Conservation (phyloP, 2,888 invertebrate species). For the Morpho deidamia region DNA sequence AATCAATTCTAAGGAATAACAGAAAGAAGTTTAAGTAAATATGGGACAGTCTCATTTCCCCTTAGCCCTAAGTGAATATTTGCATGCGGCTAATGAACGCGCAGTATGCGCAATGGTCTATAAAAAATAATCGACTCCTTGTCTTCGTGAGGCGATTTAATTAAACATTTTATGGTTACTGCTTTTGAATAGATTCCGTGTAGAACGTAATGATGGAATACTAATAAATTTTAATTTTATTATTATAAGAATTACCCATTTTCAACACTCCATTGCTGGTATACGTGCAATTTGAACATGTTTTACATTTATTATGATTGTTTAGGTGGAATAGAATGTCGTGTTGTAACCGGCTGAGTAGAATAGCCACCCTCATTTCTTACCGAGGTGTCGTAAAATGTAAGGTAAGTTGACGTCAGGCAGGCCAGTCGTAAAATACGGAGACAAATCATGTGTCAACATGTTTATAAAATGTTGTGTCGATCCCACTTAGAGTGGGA, state of each 20-base stretch:
- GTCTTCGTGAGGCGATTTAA: conserved; percentile 46
- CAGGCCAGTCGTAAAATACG: too few species aligned
- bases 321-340: too few species aligned
- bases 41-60: conserved; percentile 47
- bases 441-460: too few species aligned
- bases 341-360: too few species aligned
- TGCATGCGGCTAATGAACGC: conserved; percentile 57
- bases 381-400: too few species aligned
- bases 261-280: not conserved
- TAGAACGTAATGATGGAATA: conserved; percentile 7
- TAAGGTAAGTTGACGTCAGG: too few species aligned
- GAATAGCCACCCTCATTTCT: too few species aligned
- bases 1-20: conserved; percentile 4
- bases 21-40: conserved; percentile 29
- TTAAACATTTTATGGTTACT: conserved; percentile 43
- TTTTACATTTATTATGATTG: too few species aligned
- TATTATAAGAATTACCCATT: not conserved
- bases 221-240: not conserved
- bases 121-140: conserved; percentile 51
- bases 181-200: conserved; percentile 26
- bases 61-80: conserved; percentile 61
- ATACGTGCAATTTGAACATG: not conserved
- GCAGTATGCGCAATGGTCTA: conserved; percentile 42
- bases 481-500: too few species aligned
- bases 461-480: too few species aligned